Conservation (phyloP, 2,113 vertebrate genomes). For the Cromileptes altivelis region DNA sequence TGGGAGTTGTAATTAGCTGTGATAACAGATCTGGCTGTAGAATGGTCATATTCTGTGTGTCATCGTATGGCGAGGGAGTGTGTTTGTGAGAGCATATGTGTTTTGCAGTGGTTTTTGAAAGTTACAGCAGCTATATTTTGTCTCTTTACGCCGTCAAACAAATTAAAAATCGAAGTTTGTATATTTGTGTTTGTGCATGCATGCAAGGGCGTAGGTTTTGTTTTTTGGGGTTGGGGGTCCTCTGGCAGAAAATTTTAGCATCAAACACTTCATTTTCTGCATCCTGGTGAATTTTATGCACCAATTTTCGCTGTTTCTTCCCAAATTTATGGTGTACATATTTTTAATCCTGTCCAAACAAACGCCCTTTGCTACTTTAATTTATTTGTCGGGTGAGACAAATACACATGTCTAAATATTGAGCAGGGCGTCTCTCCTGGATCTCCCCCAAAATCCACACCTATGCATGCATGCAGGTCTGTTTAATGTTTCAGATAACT, state of each 20-base stretch:
- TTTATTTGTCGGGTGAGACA: no score
- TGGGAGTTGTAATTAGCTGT: slow-evolving; percentile 99
- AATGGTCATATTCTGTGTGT: slow-evolving; percentile 78
- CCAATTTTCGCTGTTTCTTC: no score
- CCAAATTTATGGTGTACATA: no score
- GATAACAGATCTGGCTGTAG: slow-evolving; percentile 92
- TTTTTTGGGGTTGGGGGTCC: no score
- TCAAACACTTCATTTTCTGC: no score
- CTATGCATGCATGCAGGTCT: not conserved
- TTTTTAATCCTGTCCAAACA: no score
- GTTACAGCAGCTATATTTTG: not conserved
- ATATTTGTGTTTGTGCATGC: not conserved
- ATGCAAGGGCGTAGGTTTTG: not conserved
- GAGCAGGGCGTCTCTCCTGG: no score
- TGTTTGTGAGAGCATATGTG: slow-evolving; percentile 1
- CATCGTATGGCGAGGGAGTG: slow-evolving; percentile 45
- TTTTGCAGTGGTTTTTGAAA: slow-evolving; percentile 26
- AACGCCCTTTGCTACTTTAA: no score
- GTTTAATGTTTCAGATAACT: not conserved
- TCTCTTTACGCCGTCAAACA: not conserved
- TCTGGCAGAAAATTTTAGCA: no score
- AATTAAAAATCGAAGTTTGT: slow-evolving; percentile 1
- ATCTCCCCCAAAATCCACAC: not conserved
- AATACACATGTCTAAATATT: no score
- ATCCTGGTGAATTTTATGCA: no score